phyloP scores from a whole-genome alignment of 2,888 invertebrate species.

The Psylliodes chrysocephalus region DNA sequence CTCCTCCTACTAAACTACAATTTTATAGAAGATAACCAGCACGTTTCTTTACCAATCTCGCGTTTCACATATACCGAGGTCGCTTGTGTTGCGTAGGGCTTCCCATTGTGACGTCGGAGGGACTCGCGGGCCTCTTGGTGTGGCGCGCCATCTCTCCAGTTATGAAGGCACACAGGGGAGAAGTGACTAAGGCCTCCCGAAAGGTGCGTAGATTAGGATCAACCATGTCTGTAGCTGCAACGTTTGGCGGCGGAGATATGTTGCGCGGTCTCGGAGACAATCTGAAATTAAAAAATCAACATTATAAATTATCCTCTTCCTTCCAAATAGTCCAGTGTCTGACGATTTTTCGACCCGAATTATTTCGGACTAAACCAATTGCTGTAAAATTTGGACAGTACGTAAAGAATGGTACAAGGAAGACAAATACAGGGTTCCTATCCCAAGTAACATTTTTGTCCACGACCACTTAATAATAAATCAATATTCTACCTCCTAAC shows the following conservation, averaged over 20 bases:
- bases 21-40: slow-evolving; percentile 16
- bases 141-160: slow-evolving; percentile 79
- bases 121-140: slow-evolving; percentile 76
- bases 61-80: slow-evolving; percentile 74
- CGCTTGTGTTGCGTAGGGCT: slow-evolving; percentile 80
- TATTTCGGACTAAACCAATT: too few relatives aligned
- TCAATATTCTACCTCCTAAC: too few relatives aligned
- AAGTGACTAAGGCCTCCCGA: slow-evolving; percentile 77
- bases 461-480: too few relatives aligned
- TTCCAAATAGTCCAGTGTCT: too few relatives aligned
- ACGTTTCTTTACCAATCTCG: slow-evolving; percentile 1
- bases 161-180: slow-evolving; percentile 74
- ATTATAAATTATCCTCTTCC: too few relatives aligned
- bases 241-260: slow-evolving; percentile 65
- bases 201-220: slow-evolving; percentile 78
- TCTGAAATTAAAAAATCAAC: slow-evolving; percentile 29
- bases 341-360: too few relatives aligned
- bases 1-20: too few relatives aligned
- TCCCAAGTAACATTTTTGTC: too few relatives aligned
- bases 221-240: slow-evolving; percentile 51
- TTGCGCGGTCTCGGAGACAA: slow-evolving; percentile 62
- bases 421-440: too few relatives aligned
- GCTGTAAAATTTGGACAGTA: too few relatives aligned
- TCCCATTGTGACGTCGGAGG: slow-evolving; percentile 80
- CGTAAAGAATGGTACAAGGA: too few relatives aligned